Evolutionary conservation across 2,888 invertebrate species (phyloP).

Genomic region (Drosophila neonasuta): DNA sequence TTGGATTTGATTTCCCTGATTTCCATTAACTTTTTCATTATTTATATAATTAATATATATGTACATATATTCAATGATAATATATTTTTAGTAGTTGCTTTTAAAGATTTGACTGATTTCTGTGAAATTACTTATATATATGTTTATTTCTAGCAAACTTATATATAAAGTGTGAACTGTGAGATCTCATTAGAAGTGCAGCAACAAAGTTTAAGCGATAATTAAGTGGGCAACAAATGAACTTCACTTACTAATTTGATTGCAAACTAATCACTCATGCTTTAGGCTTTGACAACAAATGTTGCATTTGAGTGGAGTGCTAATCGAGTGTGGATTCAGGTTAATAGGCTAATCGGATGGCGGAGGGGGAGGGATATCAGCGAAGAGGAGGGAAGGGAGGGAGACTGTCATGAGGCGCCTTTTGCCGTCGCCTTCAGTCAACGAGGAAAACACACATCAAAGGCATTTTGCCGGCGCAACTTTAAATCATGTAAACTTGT

Average conservation of each 20-base stretch:
- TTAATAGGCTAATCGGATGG: conserved; percentile 46
- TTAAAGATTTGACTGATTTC: no score
- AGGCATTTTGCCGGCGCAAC: conserved; percentile 50
- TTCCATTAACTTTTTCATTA: no score
- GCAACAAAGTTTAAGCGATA: neutral
- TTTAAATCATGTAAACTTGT: conserved; percentile 71
- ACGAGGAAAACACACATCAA: conserved; percentile 52
- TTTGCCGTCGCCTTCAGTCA: conserved; percentile 22
- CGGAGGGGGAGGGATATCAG: no score
- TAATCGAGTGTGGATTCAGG: conserved; percentile 38
- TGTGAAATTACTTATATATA: neutral
- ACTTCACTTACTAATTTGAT: conserved; percentile 8
- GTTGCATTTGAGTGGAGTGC: conserved; percentile 15
- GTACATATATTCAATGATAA: neutral
- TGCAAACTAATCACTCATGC: conserved; percentile 12
- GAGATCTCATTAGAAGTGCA: neutral
- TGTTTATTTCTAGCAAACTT: neutral
- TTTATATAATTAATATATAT: neutral
- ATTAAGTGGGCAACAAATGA: conserved; percentile 10
- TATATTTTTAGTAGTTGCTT: no score
- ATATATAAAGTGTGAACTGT: neutral
- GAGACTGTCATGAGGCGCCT: conserved; percentile 31
- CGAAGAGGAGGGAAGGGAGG: neutral
- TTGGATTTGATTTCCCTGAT: no score
- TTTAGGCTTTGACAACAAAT: conserved; percentile 14